Evolutionary conservation across 2,888 invertebrate species (phyloP), one percentile per base, ranked within the genome.

Genomic region (Hemaris fuciformis): DNA sequence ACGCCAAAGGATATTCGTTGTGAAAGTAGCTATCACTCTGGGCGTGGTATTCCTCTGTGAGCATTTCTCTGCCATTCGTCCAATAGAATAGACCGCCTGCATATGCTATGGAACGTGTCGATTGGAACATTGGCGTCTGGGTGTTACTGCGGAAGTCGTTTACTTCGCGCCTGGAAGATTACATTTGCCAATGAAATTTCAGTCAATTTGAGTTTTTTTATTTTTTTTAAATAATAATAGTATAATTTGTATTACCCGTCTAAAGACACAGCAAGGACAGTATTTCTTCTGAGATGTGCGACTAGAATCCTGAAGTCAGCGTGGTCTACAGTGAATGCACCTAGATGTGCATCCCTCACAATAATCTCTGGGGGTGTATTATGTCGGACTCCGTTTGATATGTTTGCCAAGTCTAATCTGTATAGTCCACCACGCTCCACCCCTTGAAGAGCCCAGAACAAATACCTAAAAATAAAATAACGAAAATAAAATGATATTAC

Each of bases 71-170:
- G 0, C 96, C 97, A 76, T 96, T 96, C 0, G 97, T 97, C 97
- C 98, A 98, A 79, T 96, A 97, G 79, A 98, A 97, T 10, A 96
- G 93, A 6, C 96, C 96, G 75, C 96, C 95, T 3, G 95, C 95
- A 77, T 94, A 94, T 0, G 96, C 95, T 64, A 98, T 90, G 4
- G 97, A 97, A 7, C 95, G 92, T 0, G 97, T 96, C 59, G 95
- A 94, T 62, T 93, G 91, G 75, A 97, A 96, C 88, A 95, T 95
- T 0, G 97, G 95, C 23, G 94, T 95, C 76, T 96, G 95, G 0
- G 96, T 96, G 76, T 96, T 96, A 18, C 91, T 94, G 58, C 96
- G 93, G 59, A 97, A 94, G 79, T 97, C 94, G 4, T 94, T 91
- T 15, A 95, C 93, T 83, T 96, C 96, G 62, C 95, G 95, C 15